Base-by-base conservation (phyloP, 2,797 vertebrate genomes). In the Hydrophis major region DNA sequence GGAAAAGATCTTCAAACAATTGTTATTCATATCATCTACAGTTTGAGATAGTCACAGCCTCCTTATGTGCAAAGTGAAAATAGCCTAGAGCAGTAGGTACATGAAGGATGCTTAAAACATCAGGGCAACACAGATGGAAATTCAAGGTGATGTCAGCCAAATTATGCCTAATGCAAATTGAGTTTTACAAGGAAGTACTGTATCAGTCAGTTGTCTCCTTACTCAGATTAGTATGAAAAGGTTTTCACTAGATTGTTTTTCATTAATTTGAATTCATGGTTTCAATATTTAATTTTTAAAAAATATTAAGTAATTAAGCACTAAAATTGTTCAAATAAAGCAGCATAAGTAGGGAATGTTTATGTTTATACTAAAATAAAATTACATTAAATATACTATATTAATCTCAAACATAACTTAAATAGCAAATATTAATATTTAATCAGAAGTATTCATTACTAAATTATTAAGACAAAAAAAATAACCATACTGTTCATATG, bases 1-100 rank as follows among this genome's bases (percentile, higher is more conserved):
- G 97, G 98, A 95, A 96, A 94, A 97, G 97, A 98, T 98, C 98
- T 97, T 97, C 97, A 97, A 97, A 98, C 98, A 98, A 98, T 99
- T 99, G 98, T 98, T 98, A 99, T 99, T 99, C 99, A 99, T 99
- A 98, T 98, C 98, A 98, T 98, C 98, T 95, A 97, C 97, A 98
- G 97, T 97, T 96, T 96, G 96, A 98, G 97, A 97, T 96, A 97
- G 97, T 96, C 98, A 97, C 98, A 97, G 97, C 97, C 97, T 95
- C 97, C 97, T 96, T 95, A 95, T 95, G 74, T 1, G 93, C 96
- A 95, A 86, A 95, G 95, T 96, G 97, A 97, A 97, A 97, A 98
- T 94, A 97, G 98, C 98, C 98, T 97, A 97, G 96, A 97, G 98
- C 97, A 97, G 96, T 96, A 97, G 97, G 97, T 97, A 97, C 97